Percentiles rank a stretch among this genome's conserved stretches.
Conservation (phyloP, 37 sponge, comb jelly and placozoan species). For the Spongilla lacustris region DNA sequence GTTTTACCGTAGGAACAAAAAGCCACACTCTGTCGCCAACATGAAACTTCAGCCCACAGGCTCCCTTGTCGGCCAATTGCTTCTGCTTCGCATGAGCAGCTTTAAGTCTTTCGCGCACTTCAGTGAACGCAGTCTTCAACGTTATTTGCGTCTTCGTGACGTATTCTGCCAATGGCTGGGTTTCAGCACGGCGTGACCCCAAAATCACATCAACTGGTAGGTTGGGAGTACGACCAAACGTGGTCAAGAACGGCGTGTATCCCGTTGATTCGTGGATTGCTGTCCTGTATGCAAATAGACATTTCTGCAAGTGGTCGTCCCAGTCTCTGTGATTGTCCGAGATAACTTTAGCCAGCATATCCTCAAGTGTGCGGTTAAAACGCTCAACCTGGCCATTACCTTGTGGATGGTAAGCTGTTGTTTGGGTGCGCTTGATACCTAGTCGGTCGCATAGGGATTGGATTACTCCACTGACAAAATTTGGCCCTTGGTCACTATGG, state of each 20-base stretch:
- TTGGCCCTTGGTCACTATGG: constrained; percentile 45
- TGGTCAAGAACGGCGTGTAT: constrained; percentile 26
- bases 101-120: neutral
- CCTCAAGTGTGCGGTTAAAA: constrained; percentile 47
- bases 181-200: neutral
- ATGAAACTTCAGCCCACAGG: neutral
- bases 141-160: constrained; percentile 2
- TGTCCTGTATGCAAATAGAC: constrained; percentile 37
- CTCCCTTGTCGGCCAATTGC: constrained; percentile 2
- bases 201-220: constrained; percentile 50
- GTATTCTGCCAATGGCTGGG: constrained; percentile 6
- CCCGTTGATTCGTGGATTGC: constrained; percentile 40
- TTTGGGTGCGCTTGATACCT: constrained; percentile 13
- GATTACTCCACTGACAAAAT: constrained; percentile 6
- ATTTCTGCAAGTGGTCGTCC: constrained; percentile 36
- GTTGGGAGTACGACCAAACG: constrained; percentile 36
- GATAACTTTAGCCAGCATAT: constrained; percentile 54
- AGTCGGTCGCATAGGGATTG: constrained; percentile 8
- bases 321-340: constrained; percentile 50
- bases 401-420: constrained; percentile 48
- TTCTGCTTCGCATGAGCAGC: constrained; percentile 3
- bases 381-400: constrained; percentile 57
- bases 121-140: constrained; percentile 9
- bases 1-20: constrained; percentile 45
- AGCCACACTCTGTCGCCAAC: constrained; percentile 52